phyloP scores from a whole-genome alignment of 2,888 invertebrate species.

The Acrobasis suavella region DNA sequence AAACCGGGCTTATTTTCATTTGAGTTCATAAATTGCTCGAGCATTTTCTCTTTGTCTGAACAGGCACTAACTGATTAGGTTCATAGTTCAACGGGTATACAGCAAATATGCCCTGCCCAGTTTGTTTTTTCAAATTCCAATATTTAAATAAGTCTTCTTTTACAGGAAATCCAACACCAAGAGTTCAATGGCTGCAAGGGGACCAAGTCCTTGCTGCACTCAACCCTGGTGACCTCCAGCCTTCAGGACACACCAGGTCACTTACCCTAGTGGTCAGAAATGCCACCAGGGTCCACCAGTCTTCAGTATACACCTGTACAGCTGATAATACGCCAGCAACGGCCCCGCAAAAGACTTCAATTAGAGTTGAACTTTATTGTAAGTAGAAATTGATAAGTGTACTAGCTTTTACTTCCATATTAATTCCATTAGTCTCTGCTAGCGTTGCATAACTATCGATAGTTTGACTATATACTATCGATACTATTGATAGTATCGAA shows the following conservation, averaged over 20 bases:
- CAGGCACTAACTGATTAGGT: no score
- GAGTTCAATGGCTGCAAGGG: constrained; percentile 72
- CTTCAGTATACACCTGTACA: constrained; percentile 86
- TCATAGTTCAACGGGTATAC: no score
- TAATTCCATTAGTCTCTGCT: no score
- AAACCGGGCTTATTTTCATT: no score
- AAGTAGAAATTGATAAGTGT: constrained; percentile 50
- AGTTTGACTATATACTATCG: no score
- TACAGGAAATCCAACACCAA: constrained; percentile 70
- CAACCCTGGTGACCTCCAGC: constrained; percentile 55
- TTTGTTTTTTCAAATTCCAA: neutral
- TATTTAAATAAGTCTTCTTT: constrained; percentile 5
- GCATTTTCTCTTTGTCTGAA: no score
- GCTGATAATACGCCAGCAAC: constrained; percentile 87
- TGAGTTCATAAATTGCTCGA: no score
- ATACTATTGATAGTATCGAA: no score
- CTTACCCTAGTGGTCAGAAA: constrained; percentile 59
- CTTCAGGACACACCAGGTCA: constrained; percentile 52
- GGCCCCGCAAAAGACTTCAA: constrained; percentile 84
- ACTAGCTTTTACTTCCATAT: no score
- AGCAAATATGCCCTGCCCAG: no score
- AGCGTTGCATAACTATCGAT: no score
- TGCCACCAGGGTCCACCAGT: constrained; percentile 83
- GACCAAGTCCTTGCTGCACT: constrained; percentile 60
- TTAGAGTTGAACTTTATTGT: constrained; percentile 86